Evolutionary conservation across 2,113 vertebrate species (phyloP).

Genomic region (Burhinus oedicnemus): DNA sequence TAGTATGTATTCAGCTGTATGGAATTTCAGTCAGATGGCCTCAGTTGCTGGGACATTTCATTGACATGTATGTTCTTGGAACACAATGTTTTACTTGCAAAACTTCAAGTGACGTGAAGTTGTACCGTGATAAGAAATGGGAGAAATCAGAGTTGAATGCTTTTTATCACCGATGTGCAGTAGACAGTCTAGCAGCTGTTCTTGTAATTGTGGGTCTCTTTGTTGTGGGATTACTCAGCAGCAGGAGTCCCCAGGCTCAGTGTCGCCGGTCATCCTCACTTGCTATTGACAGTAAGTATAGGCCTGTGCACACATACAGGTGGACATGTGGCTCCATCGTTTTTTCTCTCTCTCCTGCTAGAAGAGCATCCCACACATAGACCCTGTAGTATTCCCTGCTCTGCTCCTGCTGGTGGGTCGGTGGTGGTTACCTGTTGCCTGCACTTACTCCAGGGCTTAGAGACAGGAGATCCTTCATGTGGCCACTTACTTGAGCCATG

Average conservation of each 20-base stretch:
- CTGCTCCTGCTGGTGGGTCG: not conserved
- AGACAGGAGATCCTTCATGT: not conserved
- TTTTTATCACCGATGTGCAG: not conserved
- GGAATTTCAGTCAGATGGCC: not conserved
- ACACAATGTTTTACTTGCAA: not conserved
- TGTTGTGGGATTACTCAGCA: not conserved
- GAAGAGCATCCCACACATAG: not conserved
- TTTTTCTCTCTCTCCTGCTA: not conserved
- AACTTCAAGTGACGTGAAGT: fast-evolving
- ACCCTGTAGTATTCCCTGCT: not conserved
- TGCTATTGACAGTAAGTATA: not conserved
- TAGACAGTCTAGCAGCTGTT: not conserved
- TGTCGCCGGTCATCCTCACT: not conserved
- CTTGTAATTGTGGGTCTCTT: not conserved
- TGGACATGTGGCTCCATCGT: fast-evolving
- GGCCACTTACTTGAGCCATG: too few relatives aligned
- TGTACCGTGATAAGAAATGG: not conserved
- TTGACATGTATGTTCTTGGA: not conserved
- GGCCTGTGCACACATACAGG: not conserved
- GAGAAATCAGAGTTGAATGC: not conserved
- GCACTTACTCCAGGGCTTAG: not conserved
- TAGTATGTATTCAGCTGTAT: fast-evolving
- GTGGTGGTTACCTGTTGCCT: not conserved
- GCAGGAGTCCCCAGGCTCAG: not conserved
- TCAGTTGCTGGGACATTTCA: not conserved